Percentiles rank a stretch among this genome's conserved stretches.
These are phyloP conservation scores for Epizoanthus fatuus DNA, from an alignment of 92 coral and sea anemone genomes.

Conservation along the genomic window DNA sequence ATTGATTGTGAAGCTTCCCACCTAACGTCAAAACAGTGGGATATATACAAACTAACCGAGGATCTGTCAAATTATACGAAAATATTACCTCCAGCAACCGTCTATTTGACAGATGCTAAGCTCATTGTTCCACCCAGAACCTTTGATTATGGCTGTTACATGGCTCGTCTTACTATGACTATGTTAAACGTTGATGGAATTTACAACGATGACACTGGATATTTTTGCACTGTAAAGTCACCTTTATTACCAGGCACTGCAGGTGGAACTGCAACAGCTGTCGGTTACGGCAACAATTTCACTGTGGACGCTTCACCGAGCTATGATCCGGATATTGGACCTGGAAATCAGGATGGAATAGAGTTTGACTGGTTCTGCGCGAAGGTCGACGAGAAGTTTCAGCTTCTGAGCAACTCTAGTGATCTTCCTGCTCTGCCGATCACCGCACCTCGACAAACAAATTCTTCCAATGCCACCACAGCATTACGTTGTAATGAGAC, in stretches of 20 bases:
- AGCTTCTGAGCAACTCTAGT: conserved; percentile 47
- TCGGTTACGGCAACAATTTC: conserved; percentile 75
- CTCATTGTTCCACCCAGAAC: conserved; percentile 61
- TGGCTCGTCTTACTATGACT: conserved; percentile 43
- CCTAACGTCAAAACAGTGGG: conserved; percentile 67
- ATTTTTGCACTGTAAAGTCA: conserved; percentile 61
- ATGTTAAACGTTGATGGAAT: conserved; percentile 85
- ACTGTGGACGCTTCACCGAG: conserved; percentile 56
- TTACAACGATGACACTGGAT: conserved; percentile 57
- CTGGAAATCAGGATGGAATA: conserved; percentile 42
- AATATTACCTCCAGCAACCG: conserved; percentile 24
- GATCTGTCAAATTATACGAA: conserved; percentile 30
- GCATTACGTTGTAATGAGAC: conserved; percentile 24
- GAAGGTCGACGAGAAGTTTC: conserved; percentile 41
- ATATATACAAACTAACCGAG: conserved; percentile 39
- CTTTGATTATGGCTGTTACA: conserved; percentile 69
- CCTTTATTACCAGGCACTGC: conserved; percentile 63
- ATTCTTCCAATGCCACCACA: conserved; percentile 28
- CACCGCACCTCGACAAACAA: conserved; percentile 18
- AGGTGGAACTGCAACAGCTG: conserved; percentile 78
- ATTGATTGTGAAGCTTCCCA: conserved; percentile 90
- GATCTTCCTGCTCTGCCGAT: conserved; percentile 46
- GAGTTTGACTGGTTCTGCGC: conserved; percentile 78
- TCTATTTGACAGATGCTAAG: conserved; percentile 29
- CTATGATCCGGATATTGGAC: conserved; percentile 84